Percentiles rank a stretch among this genome's conserved stretches.
Conservation (phyloP, 2,797 vertebrate genomes). For the Chelidonichthys spinosus region DNA sequence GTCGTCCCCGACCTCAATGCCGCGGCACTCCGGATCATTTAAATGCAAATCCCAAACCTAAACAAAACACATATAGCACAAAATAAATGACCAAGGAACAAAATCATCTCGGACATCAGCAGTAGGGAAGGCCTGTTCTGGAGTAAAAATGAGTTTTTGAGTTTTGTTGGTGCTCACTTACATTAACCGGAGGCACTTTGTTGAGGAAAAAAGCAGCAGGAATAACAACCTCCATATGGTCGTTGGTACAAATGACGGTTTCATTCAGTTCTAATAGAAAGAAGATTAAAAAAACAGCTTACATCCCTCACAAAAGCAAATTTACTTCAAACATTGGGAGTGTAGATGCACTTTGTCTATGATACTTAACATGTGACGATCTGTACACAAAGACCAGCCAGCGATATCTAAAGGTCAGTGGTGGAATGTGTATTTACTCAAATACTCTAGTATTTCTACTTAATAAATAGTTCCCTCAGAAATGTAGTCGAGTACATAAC, state of each 20-base stretch:
- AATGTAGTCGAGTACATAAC: no score
- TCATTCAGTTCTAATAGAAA: conserved; percentile 82
- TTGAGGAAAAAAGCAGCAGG: conserved; percentile 83
- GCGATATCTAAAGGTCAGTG: not conserved
- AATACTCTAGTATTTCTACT: not conserved
- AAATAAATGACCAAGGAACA: not conserved
- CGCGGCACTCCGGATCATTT: conserved; percentile 79
- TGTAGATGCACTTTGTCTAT: not conserved
- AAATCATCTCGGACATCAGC: not conserved
- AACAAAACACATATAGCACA: conserved; percentile 29
- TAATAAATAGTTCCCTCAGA: not conserved
- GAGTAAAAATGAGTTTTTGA: not conserved
- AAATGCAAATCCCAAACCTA: conserved; percentile 86
- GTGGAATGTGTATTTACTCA: not conserved
- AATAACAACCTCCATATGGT: conserved; percentile 85
- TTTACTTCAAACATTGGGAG: not conserved
- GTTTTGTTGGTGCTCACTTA: conserved; percentile 58
- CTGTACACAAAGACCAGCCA: not conserved
- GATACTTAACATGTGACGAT: not conserved
- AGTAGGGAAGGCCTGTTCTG: no score
- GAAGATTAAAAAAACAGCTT: not conserved
- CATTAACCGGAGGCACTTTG: conserved; percentile 83
- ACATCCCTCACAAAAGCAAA: not conserved
- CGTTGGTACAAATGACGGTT: conserved; percentile 85
- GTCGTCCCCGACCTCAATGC: conserved; percentile 74